Evolutionary conservation across 2,797 vertebrate genomes (phyloP).

Genomic region (Rhabdophis nuchalis): DNA sequence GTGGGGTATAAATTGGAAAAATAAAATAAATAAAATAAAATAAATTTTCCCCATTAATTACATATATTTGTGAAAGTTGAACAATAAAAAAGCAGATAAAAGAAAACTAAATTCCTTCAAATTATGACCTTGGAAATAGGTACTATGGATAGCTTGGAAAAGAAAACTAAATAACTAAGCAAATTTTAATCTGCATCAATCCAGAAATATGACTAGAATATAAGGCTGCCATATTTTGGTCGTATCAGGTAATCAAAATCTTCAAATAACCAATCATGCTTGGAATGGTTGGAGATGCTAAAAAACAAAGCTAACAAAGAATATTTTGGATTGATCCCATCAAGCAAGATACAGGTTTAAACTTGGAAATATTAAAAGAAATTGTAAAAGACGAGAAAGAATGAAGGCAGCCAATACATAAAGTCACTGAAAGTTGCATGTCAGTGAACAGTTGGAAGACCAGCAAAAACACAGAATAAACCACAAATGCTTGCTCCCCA

Average conservation of each 20-base stretch:
- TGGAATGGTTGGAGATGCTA: background rate
- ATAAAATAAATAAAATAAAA: no score
- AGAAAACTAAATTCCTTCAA: background rate
- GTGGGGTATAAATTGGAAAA: no score
- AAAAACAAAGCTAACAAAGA: background rate
- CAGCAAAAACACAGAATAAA: background rate
- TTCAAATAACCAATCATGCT: background rate
- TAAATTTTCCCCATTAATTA: background rate
- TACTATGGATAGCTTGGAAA: background rate
- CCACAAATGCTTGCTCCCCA: background rate
- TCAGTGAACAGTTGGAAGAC: background rate
- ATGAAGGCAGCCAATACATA: background rate
- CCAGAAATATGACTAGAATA: background rate
- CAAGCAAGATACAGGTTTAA: background rate
- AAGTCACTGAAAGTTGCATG: background rate
- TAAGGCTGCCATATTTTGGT: background rate
- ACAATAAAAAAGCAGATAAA: background rate
- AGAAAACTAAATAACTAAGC: background rate
- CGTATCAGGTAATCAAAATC: background rate
- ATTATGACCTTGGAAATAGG: background rate
- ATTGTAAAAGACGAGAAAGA: background rate
- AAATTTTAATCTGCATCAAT: background rate
- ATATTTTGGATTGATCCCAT: background rate
- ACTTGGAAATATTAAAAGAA: background rate
- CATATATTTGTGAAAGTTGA: background rate